Evolutionary conservation across 1,140 invertebrate genomes (phyloP).

Genomic region (Neodiprion pinetum): DNA sequence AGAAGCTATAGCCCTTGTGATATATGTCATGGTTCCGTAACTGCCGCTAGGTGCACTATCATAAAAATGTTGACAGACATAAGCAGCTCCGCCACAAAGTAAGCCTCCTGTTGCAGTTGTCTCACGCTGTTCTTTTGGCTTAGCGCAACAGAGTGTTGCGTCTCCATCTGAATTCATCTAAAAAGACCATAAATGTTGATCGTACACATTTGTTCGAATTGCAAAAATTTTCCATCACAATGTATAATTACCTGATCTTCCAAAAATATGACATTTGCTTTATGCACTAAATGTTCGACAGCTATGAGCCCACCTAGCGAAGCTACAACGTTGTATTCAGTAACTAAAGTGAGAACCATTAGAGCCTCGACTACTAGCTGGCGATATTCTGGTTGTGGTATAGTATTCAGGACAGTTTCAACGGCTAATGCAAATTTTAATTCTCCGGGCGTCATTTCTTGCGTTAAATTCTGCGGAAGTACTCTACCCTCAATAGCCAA

Average conservation of each 20-base stretch:
- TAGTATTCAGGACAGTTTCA: conserved; percentile 96
- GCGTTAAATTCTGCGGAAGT: conserved; percentile 88
- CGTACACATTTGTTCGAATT: not conserved
- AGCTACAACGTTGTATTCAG: conserved; percentile 83
- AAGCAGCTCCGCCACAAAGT: conserved; percentile 89
- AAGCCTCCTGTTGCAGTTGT: conserved; percentile 69
- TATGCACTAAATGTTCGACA: conserved; percentile 92
- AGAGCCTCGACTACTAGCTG: conserved; percentile 97
- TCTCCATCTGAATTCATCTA: conserved; percentile 87
- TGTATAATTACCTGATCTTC: conserved; percentile 84
- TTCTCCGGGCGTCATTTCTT: conserved; percentile 99
- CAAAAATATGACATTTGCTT: conserved; percentile 94
- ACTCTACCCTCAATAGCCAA: conserved; percentile 88
- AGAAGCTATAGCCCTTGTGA: conserved; percentile 84
- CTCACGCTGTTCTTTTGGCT: conserved; percentile 70
- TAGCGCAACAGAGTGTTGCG: conserved; percentile 90
- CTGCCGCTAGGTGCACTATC: conserved; percentile 97
- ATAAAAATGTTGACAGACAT: conserved; percentile 97
- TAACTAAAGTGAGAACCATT: conserved; percentile 92
- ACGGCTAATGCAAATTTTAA: conserved; percentile 98
- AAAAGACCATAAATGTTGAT: conserved; percentile 31
- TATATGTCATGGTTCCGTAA: conserved; percentile 97
- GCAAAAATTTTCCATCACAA: not conserved
- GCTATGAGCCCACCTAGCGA: conserved; percentile 84
- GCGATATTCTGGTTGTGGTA: conserved; percentile 97